Evolutionary conservation across 2,113 vertebrate species (phyloP), one percentile per base, ranked within the genome.

Genomic region (Ardeotis arabs): DNA sequence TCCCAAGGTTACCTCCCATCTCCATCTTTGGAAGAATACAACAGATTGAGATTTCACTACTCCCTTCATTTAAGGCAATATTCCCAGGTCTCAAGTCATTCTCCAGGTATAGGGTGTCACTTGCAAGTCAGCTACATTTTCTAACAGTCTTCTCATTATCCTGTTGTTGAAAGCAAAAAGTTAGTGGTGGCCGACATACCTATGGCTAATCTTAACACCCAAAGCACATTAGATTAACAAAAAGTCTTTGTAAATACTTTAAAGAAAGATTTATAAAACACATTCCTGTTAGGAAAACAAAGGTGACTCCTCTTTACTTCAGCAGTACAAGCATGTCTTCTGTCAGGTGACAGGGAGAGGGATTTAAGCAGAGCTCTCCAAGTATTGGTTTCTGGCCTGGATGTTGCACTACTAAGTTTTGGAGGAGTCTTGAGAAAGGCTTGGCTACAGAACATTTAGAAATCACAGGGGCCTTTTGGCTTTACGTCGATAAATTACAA

Each of bases 401-500:
- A 59, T 20, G 14, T 6, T 20, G 5, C 55, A 35, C 31, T 47
- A 31, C 10, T 50, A 86, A 59, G 21, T 59, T 90, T 86, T 92
- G 80, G 47, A 95, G 90, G 47, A 77, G 16, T 47, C 47, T 59
- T 80, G 28, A 73, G 75, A 78, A n/a, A 88, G 31, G 27, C 10
- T 67, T 92, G 31, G 16, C 33, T 87, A 39, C 10, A 72, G 56
- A 90, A 47, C 7, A 22, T 81, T 75, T 86, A 78, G 20, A 18
- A 95, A 89, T 84, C 86, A 94, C 33, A 52, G 56, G 6, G 47
- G 28, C 9, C 28, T 93, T 95, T 85, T 91, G 53, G 44, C n/a
- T 93, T 91, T 85, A 69, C 28, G 24, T 83, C 70, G 85, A 33
- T 79, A 62, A 90, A 93, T 86, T 96, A 74, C 22, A 69, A 39